Evolutionary conservation across 2,888 invertebrate species (phyloP).

Genomic region (Hymenopus coronatus): DNA sequence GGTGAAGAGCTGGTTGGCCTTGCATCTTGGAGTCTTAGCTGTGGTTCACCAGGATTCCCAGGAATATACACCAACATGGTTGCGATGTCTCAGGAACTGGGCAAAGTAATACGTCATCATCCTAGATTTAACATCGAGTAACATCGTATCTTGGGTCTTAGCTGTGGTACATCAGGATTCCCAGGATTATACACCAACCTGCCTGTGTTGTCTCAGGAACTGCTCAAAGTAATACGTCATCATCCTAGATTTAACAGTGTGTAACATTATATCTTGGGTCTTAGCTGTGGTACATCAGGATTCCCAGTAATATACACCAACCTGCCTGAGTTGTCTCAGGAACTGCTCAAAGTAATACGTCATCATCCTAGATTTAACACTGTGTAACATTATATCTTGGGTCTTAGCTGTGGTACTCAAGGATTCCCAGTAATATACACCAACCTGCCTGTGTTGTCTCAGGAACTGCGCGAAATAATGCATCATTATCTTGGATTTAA

Average conservation of each 20-base stretch:
- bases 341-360: no score
- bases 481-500: no score
- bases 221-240: no score
- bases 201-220: neutral
- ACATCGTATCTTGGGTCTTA: constrained; percentile 47
- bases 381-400: no score
- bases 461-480: no score
- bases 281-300: constrained; percentile 41
- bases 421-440: constrained; percentile 36
- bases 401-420: constrained; percentile 42
- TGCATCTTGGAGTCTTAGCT: constrained; percentile 47
- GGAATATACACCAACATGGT: constrained; percentile 29
- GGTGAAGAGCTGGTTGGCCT: constrained; percentile 42
- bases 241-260: no score
- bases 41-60: constrained; percentile 39
- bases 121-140: no score
- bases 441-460: constrained; percentile 7
- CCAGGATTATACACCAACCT: constrained; percentile 30
- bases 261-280: constrained; percentile 35
- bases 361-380: no score
- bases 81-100: neutral
- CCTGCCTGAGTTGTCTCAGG: neutral
- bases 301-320: constrained; percentile 36
- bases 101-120: no score
- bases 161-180: constrained; percentile 41